Evolutionary conservation across 2,888 invertebrate genomes (phyloP), one percentile per base, ranked within the genome.

Genomic region (Brenthis daphne): DNA sequence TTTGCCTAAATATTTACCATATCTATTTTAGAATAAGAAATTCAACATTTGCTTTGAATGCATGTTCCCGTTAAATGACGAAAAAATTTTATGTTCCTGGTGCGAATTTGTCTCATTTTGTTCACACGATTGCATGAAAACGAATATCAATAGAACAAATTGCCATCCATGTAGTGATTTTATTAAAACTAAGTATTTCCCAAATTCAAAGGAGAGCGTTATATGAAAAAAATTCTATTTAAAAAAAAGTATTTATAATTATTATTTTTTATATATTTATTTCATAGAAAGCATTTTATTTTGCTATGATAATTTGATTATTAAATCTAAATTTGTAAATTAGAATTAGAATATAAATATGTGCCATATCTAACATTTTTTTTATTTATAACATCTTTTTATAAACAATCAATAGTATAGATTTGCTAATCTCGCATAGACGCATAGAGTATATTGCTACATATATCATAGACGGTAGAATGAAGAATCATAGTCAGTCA

Each of bases 41-140:
- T 91, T 84, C 75, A 79, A 87, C 43, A 79, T 92, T 3, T 92
- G 92, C 75, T 91, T 89, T 72, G 92, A 92, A 78, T 92, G 92
- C 72, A 79, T 79, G 0, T 63, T 86, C 43, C 89, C 89, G 4
- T 74, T 88, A 16, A 67, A 71, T 12, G 79, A 82, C 47, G 71
- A 71, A 2, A 84, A 78, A 56, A 81, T 90, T 20, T 29, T 65
- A 6, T 91, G 91, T 70, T 58, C 63, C 0, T 79, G 76, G 16
- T 91, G 91, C 73, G 82, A 86, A 37, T 73, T 86, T 8, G 76
- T 91, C 6, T 79, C 81, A 0, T 91, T 89, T 72, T 91, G 91
- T 71, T 80, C 83, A 0, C 69, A 79, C 6, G 81, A 84, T 0
- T 92, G 91, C 69, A 82, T 90, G 73, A 80, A 75, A 74, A 58